Percentiles rank a stretch among this genome's conserved stretches.
phyloP scores from a whole-genome alignment of 2,888 invertebrate genomes.

The Standfussiana lucernea region DNA sequence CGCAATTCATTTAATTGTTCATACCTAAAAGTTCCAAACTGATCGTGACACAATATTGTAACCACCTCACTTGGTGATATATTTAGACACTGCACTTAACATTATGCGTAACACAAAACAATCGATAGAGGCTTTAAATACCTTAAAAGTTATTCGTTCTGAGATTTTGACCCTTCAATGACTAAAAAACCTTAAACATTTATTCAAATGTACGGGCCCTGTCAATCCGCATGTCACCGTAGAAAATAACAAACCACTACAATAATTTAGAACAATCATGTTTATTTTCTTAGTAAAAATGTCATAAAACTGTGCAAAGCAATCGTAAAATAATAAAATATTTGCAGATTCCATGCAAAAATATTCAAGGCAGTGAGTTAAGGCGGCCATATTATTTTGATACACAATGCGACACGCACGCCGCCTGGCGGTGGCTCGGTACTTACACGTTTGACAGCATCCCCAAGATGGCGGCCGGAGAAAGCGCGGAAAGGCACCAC shows the following conservation, averaged over 20 bases:
- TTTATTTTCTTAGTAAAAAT: slow-evolving; percentile 29
- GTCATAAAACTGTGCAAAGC: slow-evolving; percentile 43
- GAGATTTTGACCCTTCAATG: not conserved
- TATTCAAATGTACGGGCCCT: not conserved
- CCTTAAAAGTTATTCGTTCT: not conserved
- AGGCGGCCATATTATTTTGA: slow-evolving; percentile 82
- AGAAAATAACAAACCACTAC: slow-evolving; percentile 9
- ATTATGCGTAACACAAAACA: not conserved
- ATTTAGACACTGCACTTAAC: not conserved
- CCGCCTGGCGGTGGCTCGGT: slow-evolving; percentile 83
- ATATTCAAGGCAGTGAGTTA: slow-evolving; percentile 84
- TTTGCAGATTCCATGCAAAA: slow-evolving; percentile 82
- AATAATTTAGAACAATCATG: slow-evolving; percentile 1
- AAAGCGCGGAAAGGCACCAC: slow-evolving; percentile 69
- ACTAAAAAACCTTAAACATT: not conserved
- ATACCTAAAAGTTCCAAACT: not conserved
- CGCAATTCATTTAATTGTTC: not conserved
- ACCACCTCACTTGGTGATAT: not conserved
- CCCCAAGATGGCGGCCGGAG: slow-evolving; percentile 84
- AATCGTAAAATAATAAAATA: slow-evolving; percentile 63
- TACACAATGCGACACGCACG: slow-evolving; percentile 83
- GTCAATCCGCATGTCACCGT: not conserved
- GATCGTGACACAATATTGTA: not conserved
- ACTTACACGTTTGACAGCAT: slow-evolving; percentile 81
- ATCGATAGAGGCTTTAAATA: not conserved